These are phyloP conservation scores for Prionailurus bengalensis DNA, from an alignment of 2,113 vertebrate genomes.

Conservation along the genomic window DNA sequence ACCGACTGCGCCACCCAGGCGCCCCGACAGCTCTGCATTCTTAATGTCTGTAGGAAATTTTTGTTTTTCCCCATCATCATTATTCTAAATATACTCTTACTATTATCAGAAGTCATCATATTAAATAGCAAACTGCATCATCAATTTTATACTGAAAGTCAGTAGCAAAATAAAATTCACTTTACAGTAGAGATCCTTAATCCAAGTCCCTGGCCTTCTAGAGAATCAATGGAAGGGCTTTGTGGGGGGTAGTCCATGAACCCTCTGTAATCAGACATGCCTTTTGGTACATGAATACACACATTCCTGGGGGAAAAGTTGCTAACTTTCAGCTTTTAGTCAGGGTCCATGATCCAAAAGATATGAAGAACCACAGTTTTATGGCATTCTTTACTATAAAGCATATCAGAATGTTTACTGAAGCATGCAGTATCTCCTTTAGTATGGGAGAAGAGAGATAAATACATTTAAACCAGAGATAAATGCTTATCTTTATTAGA, in stretches of 20 bases:
- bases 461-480: conserved; percentile 19
- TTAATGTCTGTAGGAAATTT: conserved; percentile 33
- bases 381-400: conserved; percentile 20
- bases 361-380: background rate
- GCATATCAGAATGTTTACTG: background rate
- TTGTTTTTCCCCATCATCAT: background rate
- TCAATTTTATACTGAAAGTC: conserved; percentile 9
- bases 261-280: background rate
- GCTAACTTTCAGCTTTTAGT: conserved; percentile 6
- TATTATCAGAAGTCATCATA: conserved; percentile 6
- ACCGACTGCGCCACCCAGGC: no score
- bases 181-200: background rate
- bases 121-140: conserved; percentile 29
- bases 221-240: background rate
- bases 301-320: background rate
- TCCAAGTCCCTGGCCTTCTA: background rate
- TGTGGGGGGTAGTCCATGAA: background rate
- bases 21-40: background rate
- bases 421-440: background rate
- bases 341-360: background rate
- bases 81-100: conserved; percentile 53
- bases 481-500: conserved; percentile 15
- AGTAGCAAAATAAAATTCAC: conserved; percentile 36
- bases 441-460: background rate
- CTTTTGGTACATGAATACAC: conserved; percentile 16